Evolutionary conservation across 2,797 vertebrate species (phyloP).

Genomic region (Tangara arthus): DNA sequence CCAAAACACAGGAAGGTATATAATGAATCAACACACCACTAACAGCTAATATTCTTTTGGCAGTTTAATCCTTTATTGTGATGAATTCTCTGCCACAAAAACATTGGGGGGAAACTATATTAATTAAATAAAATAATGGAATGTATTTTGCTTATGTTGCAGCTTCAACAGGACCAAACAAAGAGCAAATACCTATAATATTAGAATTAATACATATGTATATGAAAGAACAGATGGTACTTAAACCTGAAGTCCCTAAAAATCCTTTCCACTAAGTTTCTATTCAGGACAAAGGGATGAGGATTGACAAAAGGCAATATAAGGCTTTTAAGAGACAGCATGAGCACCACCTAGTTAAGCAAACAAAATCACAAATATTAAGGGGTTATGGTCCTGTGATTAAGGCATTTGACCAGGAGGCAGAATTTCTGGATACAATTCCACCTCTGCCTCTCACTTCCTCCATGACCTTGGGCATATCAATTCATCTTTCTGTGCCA

Average conservation of each 20-base stretch:
- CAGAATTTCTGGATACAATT: slow-evolving; percentile 17
- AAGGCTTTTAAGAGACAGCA: background rate
- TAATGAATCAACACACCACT: slow-evolving; percentile 33
- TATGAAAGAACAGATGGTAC: background rate
- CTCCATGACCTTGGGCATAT: slow-evolving; percentile 37
- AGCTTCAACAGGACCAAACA: background rate
- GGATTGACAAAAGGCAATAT: background rate
- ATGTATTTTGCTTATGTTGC: background rate
- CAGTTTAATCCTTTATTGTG: slow-evolving; percentile 43
- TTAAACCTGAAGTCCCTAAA: background rate
- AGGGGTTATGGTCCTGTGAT: background rate
- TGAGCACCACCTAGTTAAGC: background rate
- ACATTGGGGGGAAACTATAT: background rate
- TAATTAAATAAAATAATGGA: background rate
- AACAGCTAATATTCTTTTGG: slow-evolving; percentile 51
- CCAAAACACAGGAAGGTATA: background rate
- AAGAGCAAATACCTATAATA: background rate
- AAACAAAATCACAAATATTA: background rate
- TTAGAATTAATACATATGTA: background rate
- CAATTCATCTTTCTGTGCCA: slow-evolving; percentile 48
- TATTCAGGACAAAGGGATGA: background rate
- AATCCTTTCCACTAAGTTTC: background rate
- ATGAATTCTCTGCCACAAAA: slow-evolving; percentile 36
- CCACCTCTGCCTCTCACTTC: background rate
- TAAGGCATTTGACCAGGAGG: background rate